Evolutionary conservation across 2,797 vertebrate genomes (phyloP), one percentile per base, ranked within the genome.

Genomic region (Spinibarbus caldwelli): DNA sequence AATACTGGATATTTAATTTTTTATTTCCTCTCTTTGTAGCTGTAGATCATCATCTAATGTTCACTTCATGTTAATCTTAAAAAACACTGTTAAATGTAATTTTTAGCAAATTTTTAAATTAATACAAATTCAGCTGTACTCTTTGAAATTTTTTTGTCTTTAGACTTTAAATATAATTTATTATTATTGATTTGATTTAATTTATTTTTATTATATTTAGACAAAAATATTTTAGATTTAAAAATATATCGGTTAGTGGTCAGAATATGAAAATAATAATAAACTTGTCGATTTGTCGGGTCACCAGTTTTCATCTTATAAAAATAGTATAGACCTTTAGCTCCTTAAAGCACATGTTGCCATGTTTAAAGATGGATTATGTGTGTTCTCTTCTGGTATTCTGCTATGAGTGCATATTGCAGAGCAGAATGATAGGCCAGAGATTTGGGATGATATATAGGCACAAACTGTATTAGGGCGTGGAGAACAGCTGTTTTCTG

Each of bases 401-500:
- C 23, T 59, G 23, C 4, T 78, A 26, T 59, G 36, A 59, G 75
- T 59, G 36, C 49, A 57, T 36, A 54, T 26, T 78, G 43, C 49
- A 43, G 29, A 82, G 75, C n/a, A 64, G 73, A 80, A 84, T 49
- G 64, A 57, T 78, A 78, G 36, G 59, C 36, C 75, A 59, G 52
- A 77, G 75, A 59, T 23, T 38, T 41, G 23, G 73, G 45, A 45
- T 82, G 87, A 52, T 87, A 82, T 91, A 87, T 87, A 87, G 83
- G 86, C 85, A 52, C 73, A 84, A 86, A 64, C 45, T 87, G 84
- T 83, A 43, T 73, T 78, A 71, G 83, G 87, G 83, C 71, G 75
- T 78, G 84, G 73, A 45, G 71, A 91, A 87, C 90, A 87, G 89
- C 90, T 89, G 90, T 89, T 89, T 88, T 88, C 85, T 88, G 90